A percentile compares a stretch with the other conserved stretches of the same genome.
Conservation (phyloP, 2,113 vertebrate genomes). For the Bos taurus region DNA sequence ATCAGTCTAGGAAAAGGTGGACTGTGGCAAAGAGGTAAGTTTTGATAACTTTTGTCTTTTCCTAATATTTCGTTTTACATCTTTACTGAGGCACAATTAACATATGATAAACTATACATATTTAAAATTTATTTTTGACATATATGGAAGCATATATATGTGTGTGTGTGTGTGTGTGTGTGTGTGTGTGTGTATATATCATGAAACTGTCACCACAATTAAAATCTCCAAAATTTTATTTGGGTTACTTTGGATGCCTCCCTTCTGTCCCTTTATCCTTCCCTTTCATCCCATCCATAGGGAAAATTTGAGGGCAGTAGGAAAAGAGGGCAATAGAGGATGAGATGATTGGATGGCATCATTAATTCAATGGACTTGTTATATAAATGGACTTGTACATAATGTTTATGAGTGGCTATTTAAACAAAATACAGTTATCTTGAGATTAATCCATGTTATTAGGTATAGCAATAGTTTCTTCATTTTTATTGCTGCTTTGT, state of each 20-base stretch:
- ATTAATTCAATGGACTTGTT: not conserved
- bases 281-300: not conserved
- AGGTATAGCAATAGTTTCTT: not conserved
- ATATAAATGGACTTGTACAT: not conserved
- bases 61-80: not conserved
- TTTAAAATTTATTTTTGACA: not conserved
- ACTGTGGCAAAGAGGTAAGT: not conserved
- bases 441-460: not conserved
- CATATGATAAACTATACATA: not conserved
- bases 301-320: not conserved
- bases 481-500: not conserved
- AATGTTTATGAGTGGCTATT: not conserved
- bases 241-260: not conserved
- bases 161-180: too few relatives aligned
- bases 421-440: not conserved
- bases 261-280: not conserved
- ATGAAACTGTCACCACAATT: not conserved
- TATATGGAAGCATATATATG: not conserved
- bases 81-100: not conserved
- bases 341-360: not conserved
- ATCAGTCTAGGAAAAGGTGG: not conserved
- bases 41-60: not conserved
- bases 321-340: not conserved
- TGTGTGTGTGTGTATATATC: not conserved
- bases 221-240: not conserved